These are phyloP conservation scores for Slavum lentiscoides DNA, from an alignment of 2,888 invertebrate species.

Conservation along the genomic window DNA sequence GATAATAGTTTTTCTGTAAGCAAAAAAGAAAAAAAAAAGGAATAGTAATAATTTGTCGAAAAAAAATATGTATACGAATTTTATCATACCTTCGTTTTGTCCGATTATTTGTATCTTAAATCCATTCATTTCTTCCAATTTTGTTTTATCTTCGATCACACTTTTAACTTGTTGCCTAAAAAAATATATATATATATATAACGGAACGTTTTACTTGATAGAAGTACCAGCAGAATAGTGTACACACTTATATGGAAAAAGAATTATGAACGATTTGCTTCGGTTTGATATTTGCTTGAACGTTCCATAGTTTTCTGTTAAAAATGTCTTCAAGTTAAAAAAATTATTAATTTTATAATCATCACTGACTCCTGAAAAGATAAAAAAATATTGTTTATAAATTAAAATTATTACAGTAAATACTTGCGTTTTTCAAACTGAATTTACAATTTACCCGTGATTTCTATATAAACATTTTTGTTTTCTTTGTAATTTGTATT, in stretches of 20 bases:
- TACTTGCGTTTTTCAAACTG: not conserved
- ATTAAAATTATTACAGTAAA: not conserved
- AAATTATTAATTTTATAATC: conserved; percentile 1
- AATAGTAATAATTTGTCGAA: too few species aligned
- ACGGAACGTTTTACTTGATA: not conserved
- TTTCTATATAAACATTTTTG: conserved; percentile 13
- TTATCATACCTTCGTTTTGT: not conserved
- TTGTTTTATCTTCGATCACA: not conserved
- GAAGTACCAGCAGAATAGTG: not conserved
- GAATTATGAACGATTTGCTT: conserved; percentile 7
- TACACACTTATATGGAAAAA: conserved; percentile 5
- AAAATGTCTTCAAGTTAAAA: not conserved
- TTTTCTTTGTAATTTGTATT: not conserved
- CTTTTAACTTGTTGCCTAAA: not conserved
- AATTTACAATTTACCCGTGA: conserved; percentile 8
- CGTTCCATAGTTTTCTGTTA: conserved; percentile 7
- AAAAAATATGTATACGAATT: not conserved
- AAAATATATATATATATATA: not conserved
- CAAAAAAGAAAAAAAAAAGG: not conserved
- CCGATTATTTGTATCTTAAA: not conserved
- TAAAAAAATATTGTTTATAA: not conserved
- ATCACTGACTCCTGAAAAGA: not conserved
- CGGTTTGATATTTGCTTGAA: not conserved
- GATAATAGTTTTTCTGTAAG: conserved; percentile 14
- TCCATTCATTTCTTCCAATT: not conserved